Conservation (phyloP, 2,797 vertebrate genomes). For the Aphelocoma californica region DNA sequence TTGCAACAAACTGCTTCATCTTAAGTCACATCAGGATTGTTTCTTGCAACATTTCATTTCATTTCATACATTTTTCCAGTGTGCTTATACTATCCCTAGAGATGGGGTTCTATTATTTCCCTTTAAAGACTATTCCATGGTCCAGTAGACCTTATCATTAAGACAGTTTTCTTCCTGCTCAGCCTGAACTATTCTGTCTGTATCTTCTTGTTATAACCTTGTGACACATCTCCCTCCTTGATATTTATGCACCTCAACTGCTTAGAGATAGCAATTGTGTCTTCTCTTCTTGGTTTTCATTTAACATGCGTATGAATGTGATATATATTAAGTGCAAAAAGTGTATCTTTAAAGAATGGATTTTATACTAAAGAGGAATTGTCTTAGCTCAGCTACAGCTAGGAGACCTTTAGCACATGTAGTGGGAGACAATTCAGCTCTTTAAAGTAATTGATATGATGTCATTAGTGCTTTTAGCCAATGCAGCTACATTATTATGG, state of each 20-base stretch:
- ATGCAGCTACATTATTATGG: not conserved
- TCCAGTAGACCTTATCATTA: not conserved
- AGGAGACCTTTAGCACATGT: not conserved
- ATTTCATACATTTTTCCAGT: not conserved
- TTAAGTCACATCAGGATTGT: not conserved
- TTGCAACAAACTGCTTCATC: not conserved
- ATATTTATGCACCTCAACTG: not conserved
- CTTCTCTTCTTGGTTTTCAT: not conserved
- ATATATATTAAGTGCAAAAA: not conserved
- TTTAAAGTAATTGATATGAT: constrained; percentile 20
- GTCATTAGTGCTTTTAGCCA: constrained; percentile 15
- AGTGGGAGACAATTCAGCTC: not conserved
- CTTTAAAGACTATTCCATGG: not conserved
- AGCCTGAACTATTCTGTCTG: not conserved
- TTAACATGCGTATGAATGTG: not conserved
- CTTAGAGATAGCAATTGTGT: not conserved
- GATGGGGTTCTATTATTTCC: not conserved
- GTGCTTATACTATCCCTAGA: not conserved
- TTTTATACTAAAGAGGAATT: not conserved
- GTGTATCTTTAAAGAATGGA: not conserved
- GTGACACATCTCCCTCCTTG: not conserved
- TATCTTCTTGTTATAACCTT: not conserved
- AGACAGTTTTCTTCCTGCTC: not conserved
- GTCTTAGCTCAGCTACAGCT: not conserved
- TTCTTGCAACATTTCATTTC: not conserved